Evolutionary conservation across 2,797 vertebrate genomes (phyloP).

Genomic region (Leucoraja ocellata): DNA sequence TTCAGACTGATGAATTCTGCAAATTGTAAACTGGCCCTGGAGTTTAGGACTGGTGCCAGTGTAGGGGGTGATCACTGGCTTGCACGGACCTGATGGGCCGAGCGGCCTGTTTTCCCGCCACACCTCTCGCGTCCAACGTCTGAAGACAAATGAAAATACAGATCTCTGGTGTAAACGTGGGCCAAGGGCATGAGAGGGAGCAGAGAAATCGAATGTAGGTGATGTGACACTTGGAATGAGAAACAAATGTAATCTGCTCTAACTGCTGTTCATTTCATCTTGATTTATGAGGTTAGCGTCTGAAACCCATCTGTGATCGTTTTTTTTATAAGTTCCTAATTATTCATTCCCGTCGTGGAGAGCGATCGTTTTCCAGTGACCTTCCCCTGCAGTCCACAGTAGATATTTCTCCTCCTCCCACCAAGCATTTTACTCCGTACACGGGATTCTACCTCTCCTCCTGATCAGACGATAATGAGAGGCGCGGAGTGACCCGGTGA

Average conservation of each 20-base stretch:
- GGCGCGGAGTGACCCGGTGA: neutral
- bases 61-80: too few relatives aligned
- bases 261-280: constrained; percentile 30
- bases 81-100: too few relatives aligned
- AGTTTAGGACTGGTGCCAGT: too few relatives aligned
- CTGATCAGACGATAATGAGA: neutral
- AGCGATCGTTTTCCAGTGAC: constrained; percentile 24
- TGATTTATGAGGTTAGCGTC: constrained; percentile 29
- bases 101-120: too few relatives aligned
- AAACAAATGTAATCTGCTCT: constrained; percentile 34
- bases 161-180: neutral
- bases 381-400: constrained; percentile 21
- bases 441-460: neutral
- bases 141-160: neutral
- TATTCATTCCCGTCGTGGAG: constrained; percentile 17
- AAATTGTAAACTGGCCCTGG: too few relatives aligned
- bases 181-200: constrained; percentile 15
- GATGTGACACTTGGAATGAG: constrained; percentile 27
- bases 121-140: too few relatives aligned
- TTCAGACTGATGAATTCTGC: too few relatives aligned
- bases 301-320: constrained; percentile 36
- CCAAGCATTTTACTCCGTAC: neutral
- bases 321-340: constrained; percentile 34
- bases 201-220: constrained; percentile 28
- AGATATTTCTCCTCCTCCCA: neutral